phyloP scores from a whole-genome alignment of 2,797 vertebrate genomes.

The Chloroceryle inda region DNA sequence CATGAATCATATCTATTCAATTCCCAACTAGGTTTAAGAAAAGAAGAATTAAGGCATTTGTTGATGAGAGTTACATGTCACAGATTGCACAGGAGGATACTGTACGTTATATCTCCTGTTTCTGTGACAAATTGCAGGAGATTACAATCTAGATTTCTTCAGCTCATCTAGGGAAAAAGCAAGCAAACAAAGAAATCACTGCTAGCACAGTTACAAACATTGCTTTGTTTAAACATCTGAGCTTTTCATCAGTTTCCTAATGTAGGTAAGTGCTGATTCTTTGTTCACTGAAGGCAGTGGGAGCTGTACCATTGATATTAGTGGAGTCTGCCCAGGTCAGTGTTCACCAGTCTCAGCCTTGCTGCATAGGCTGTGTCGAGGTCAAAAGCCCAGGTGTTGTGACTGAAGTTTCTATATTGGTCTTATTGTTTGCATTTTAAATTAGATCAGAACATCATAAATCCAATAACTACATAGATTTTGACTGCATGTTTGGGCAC shows the following conservation, averaged over 20 bases:
- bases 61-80: not conserved
- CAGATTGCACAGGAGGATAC: not conserved
- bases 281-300: not conserved
- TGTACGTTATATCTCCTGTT: not conserved
- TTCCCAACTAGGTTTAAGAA: not conserved
- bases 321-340: not conserved
- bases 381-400: not conserved
- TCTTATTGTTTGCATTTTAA: not conserved
- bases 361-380: not conserved
- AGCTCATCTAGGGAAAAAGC: not conserved
- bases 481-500: not conserved
- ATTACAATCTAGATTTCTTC: not conserved
- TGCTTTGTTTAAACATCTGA: not conserved
- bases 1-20: not conserved
- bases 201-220: not conserved
- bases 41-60: not conserved
- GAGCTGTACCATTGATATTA: not conserved
- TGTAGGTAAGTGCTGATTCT: not conserved
- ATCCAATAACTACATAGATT: not conserved
- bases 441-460: not conserved
- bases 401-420: not conserved
- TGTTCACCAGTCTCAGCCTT: not conserved
- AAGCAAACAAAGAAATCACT: too few species aligned
- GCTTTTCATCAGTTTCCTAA: not conserved
- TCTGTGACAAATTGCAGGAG: not conserved